Percentiles rank a stretch among this genome's conserved stretches.
Conservation (phyloP, 1,140 invertebrate species). For the Halictus rubicundus region DNA sequence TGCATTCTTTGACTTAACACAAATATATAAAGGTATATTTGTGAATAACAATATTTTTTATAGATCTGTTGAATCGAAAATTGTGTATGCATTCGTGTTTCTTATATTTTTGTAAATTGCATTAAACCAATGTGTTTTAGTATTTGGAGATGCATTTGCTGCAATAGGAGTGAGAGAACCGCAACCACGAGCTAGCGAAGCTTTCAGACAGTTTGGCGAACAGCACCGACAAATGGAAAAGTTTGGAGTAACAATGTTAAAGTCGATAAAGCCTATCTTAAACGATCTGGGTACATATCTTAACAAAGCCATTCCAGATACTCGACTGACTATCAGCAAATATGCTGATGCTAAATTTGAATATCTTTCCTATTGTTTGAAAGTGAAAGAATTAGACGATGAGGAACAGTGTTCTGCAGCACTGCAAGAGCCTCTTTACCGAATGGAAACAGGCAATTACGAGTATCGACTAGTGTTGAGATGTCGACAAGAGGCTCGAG, state of each 20-base stretch:
- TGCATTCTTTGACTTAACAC: conserved; percentile 86
- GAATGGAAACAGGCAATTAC: conserved; percentile 99
- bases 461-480: conserved; percentile 97
- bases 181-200: conserved; percentile 96
- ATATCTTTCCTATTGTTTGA: conserved; percentile 98
- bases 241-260: conserved; percentile 94
- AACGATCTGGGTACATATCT: conserved; percentile 97
- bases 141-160: conserved; percentile 96
- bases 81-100: background rate
- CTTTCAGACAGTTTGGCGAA: conserved; percentile 96
- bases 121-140: conserved; percentile 84
- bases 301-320: conserved; percentile 98
- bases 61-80: background rate
- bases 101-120: conserved; percentile 81
- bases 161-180: conserved; percentile 97
- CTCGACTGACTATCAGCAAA: conserved; percentile 97
- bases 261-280: conserved; percentile 94
- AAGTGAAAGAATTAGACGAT: conserved; percentile 99
- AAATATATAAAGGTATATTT: conserved; percentile 86
- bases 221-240: conserved; percentile 96
- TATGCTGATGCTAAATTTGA: conserved; percentile 99
- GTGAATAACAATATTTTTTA: conserved; percentile 4
- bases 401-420: conserved; percentile 97
- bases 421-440: conserved; percentile 97
- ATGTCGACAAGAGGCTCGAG: conserved; percentile 96